Percentiles rank a stretch among this genome's conserved stretches.
These are phyloP conservation scores for Lepisosteus oculatus DNA, from an alignment of 2,113 vertebrate species.

Conservation along the genomic window DNA sequence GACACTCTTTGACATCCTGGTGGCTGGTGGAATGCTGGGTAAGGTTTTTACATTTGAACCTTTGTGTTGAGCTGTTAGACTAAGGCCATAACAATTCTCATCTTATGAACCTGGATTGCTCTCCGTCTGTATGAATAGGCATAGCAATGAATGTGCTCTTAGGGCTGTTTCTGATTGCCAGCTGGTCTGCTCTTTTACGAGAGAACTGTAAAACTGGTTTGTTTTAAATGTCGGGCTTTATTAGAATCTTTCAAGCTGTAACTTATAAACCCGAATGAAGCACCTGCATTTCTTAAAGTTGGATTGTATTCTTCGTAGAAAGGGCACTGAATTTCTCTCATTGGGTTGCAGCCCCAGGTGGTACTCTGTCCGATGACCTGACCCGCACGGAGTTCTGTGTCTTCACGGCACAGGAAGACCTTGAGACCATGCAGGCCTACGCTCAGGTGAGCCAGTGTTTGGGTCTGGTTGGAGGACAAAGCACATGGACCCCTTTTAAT, in stretches of 20 bases:
- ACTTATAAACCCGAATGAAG: no score
- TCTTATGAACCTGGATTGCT: no score
- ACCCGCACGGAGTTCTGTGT: constrained; percentile 97
- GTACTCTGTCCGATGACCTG: constrained; percentile 96
- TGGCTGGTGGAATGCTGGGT: constrained; percentile 99
- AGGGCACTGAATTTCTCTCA: background rate
- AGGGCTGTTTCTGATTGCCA: no score
- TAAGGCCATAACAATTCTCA: background rate
- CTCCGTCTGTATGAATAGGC: no score
- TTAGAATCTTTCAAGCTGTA: no score
- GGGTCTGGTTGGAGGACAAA: no score
- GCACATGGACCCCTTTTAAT: no score
- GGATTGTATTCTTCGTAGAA: background rate
- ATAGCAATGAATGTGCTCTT: no score
- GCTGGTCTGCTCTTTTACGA: no score
- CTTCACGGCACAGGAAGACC: constrained; percentile 95
- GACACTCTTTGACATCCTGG: constrained; percentile 98
- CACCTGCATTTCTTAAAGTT: no score
- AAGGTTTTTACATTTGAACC: constrained; percentile 37
- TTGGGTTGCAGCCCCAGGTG: constrained; percentile 81
- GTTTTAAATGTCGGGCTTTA: no score
- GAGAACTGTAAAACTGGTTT: no score
- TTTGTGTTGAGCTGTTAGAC: background rate
- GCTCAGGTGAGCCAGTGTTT: constrained; percentile 77
- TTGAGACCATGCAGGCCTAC: constrained; percentile 98